Conservation (phyloP, 2,797 vertebrate genomes). For the Pyrocephalus nanus region DNA sequence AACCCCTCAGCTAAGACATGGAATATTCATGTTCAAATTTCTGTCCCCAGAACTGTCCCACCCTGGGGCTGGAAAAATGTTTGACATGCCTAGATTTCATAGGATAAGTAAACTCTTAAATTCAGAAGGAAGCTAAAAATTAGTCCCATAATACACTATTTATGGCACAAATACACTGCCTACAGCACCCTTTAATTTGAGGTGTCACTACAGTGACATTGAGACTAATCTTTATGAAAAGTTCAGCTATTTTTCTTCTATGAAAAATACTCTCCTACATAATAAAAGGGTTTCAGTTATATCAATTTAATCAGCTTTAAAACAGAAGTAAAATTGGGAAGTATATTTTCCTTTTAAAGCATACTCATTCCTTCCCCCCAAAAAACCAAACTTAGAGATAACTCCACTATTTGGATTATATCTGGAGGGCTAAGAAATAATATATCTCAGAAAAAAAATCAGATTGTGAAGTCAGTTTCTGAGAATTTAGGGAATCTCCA, state of each 20-base stretch:
- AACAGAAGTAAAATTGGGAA: not conserved
- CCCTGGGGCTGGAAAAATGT: not conserved
- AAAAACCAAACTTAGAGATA: not conserved
- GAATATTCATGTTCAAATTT: not conserved
- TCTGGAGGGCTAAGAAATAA: not conserved
- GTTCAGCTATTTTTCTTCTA: not conserved
- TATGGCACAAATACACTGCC: not conserved
- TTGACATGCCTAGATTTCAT: not conserved
- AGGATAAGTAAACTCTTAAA: not conserved
- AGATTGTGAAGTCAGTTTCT: not conserved
- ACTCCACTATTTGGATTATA: not conserved
- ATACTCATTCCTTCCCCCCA: not conserved
- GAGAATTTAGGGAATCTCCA: not conserved
- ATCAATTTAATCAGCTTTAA: not conserved
- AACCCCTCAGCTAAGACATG: not conserved
- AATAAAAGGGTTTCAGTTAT: not conserved
- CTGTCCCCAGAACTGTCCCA: not conserved
- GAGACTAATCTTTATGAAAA: not conserved
- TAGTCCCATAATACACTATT: not conserved
- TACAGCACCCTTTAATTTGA: not conserved
- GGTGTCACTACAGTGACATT: not conserved
- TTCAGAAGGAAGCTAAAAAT: not conserved
- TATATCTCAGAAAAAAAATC: too few relatives aligned
- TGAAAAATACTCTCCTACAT: not conserved
- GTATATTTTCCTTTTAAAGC: not conserved